Conservation (phyloP, 2,888 invertebrate species). For the Ecliptopera silaceata region DNA sequence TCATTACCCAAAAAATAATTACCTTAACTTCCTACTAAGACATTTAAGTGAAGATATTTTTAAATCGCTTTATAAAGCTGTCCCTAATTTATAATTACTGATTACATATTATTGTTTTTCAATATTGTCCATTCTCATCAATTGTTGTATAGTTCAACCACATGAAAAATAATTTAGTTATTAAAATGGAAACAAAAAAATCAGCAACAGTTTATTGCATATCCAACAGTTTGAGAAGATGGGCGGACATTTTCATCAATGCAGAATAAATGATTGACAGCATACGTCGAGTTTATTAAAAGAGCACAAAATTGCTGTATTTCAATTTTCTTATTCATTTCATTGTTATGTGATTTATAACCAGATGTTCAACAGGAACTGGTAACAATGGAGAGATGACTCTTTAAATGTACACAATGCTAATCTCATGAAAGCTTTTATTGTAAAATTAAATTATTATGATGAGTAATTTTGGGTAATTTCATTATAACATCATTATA, state of each 20-base stretch:
- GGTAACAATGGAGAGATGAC: slow-evolving; percentile 47
- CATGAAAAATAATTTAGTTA: neutral
- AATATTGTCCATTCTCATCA: neutral
- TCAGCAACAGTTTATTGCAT: neutral
- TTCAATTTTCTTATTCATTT: slow-evolving; percentile 51
- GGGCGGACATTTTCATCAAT: slow-evolving; percentile 66
- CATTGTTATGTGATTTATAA: slow-evolving; percentile 50
- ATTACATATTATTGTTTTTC: no score
- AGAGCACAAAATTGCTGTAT: slow-evolving; percentile 54
- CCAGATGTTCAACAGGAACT: slow-evolving; percentile 53
- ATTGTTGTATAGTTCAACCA: neutral
- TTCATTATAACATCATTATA: no score
- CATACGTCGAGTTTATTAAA: slow-evolving; percentile 38
- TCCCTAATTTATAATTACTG: no score
- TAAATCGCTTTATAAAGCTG: no score
- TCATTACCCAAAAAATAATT: no score
- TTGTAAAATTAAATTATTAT: slow-evolving; percentile 19
- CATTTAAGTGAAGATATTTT: no score
- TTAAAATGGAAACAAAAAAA: neutral
- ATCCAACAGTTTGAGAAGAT: slow-evolving; percentile 44
- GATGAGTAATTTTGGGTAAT: neutral
- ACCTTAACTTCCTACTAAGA: no score
- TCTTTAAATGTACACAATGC: slow-evolving; percentile 36
- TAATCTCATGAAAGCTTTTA: slow-evolving; percentile 26
- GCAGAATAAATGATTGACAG: slow-evolving; percentile 70